phyloP scores from a whole-genome alignment of 2,797 vertebrate genomes.

The Tangara arthus region DNA sequence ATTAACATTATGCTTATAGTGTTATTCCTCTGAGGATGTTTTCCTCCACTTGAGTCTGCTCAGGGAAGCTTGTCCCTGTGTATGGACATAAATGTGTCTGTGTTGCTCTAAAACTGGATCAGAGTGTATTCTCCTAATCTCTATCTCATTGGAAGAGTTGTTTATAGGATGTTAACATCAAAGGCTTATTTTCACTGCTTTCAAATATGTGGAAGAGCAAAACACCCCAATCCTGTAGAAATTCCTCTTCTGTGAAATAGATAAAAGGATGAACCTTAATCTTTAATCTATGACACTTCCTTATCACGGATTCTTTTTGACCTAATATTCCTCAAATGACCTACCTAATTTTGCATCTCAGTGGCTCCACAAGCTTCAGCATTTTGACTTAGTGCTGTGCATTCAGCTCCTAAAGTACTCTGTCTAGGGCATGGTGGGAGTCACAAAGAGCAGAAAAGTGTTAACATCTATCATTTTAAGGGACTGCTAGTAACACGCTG shows the following conservation, averaged over 20 bases:
- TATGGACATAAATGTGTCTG: fast-evolving
- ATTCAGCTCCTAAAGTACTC: neutral
- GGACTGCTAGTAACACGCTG: constrained; percentile 9
- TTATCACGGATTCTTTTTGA: neutral
- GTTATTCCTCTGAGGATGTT: neutral
- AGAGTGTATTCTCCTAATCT: neutral
- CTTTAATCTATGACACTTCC: neutral
- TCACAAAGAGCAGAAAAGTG: constrained; percentile 20
- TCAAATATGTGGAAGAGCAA: neutral
- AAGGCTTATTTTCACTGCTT: neutral
- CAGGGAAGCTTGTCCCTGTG: neutral
- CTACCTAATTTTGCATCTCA: neutral
- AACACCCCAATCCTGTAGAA: neutral
- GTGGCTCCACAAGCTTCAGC: neutral
- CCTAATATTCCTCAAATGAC: neutral
- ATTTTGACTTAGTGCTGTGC: neutral
- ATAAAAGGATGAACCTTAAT: neutral
- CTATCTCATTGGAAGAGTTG: neutral
- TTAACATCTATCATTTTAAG: constrained; percentile 14
- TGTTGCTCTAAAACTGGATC: neutral
- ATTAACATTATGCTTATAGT: neutral
- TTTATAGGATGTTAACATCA: neutral
- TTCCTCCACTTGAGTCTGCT: neutral
- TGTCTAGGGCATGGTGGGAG: neutral
- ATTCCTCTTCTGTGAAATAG: neutral